These are phyloP conservation scores for Clinocottus analis DNA, from an alignment of 2,113 vertebrate species.

Conservation along the genomic window DNA sequence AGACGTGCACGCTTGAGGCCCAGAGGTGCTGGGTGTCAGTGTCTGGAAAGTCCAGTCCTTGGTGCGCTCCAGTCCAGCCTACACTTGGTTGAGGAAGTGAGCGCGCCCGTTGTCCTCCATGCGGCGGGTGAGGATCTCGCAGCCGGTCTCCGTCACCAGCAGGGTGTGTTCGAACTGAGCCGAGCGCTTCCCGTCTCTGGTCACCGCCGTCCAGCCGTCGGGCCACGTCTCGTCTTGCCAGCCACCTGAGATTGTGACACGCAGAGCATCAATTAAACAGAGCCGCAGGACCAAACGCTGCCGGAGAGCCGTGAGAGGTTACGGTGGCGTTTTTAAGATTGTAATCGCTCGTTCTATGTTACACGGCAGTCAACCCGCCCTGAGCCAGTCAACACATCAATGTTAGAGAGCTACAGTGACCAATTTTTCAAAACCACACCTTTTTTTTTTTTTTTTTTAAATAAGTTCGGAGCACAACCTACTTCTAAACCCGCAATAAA, in stretches of 20 bases:
- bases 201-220: conserved; percentile 97
- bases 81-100: conserved; percentile 92
- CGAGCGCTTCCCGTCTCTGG: conserved; percentile 95
- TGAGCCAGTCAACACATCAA: background rate
- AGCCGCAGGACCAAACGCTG: background rate
- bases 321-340: background rate
- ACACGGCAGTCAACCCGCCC: background rate
- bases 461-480: background rate
- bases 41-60: conserved; percentile 67
- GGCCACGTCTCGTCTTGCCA: conserved; percentile 99
- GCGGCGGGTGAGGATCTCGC: conserved; percentile 93
- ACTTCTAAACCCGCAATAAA: background rate
- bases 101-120: conserved; percentile 88
- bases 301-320: background rate
- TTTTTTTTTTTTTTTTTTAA: background rate
- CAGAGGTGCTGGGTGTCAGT: conserved; percentile 49
- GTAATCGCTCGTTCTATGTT: conserved; percentile 1
- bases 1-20: conserved; percentile 22
- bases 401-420: background rate
- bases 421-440: background rate
- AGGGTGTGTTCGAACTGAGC: conserved; percentile 99
- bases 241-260: conserved; percentile 84
- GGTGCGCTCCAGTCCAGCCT: conserved; percentile 58
- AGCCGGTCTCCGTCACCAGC: conserved; percentile 95
- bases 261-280: conserved; percentile 14